Evolutionary conservation across 2,797 vertebrate genomes (phyloP), one percentile per base, ranked within the genome.

Genomic region (Podargus strigoides): DNA sequence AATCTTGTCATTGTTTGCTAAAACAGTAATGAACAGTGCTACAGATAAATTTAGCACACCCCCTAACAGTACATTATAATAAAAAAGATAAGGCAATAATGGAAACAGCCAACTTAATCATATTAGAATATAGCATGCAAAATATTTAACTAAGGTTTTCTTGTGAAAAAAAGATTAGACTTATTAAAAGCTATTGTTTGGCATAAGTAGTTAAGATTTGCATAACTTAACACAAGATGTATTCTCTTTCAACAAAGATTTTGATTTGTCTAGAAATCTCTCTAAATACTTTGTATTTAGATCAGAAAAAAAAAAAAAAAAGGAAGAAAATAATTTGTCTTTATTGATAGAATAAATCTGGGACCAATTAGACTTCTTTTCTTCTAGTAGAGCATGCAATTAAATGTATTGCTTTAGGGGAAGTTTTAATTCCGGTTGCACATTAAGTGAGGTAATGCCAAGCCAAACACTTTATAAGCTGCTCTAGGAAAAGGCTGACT

Each of bases 371-470:
- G 72, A 47, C 67, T 70, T 74, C 53, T 89, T 91, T 81, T 82
- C 82, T 90, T 82, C 85, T 90, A 89, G 83, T 49, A 90, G 58
- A 87, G 63, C 67, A 75, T 36, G 66, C 94, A 95, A 95, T 96
- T 95, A 96, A 90, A 85, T 42, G 66, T 41, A 75, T 86, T 87
- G 93, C 94, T 95, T 93, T 78, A 79, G 91, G 92, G 91, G 82
- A 95, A 85, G 89, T 87, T 91, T 92, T 95, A 95, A 91, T 93
- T 58, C 23, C 0, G 2, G 78, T 82, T 86, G 79, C 77, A 91
- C 64, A 85, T 93, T 85, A 90, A 85, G 92, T 95, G 92, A 94
- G 91, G 91, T 94, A 96, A 95, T 96, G 95, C 64, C 93, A 96
- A 97, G 91, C 70, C 63, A 84, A 95, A 85, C 78, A 80, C 85